phyloP scores from a whole-genome alignment of 2,888 invertebrate species.

The Thymelicus acteon region DNA sequence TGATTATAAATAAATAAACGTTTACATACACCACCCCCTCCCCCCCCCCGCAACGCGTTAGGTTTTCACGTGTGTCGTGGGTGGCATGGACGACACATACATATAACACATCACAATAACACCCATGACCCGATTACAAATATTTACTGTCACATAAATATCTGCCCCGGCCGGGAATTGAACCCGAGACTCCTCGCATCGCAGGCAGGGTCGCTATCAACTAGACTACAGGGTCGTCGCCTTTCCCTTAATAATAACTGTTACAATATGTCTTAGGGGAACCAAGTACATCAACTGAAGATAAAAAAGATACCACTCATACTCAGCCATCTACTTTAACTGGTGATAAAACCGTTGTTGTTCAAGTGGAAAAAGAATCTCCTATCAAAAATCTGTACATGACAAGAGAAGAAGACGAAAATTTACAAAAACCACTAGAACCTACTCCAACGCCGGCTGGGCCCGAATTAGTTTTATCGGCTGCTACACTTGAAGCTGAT shows the following conservation, averaged over 20 bases:
- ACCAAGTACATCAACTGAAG: conserved; percentile 52
- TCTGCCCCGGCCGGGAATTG: too few relatives aligned
- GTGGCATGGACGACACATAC: too few relatives aligned
- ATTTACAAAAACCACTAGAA: conserved; percentile 68
- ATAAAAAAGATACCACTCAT: conserved; percentile 55
- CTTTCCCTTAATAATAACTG: not conserved
- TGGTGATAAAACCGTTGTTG: conserved; percentile 61
- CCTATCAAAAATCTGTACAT: conserved; percentile 66
- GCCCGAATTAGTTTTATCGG: conserved; percentile 71
- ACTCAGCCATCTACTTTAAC: conserved; percentile 58
- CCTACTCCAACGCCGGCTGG: conserved; percentile 57
- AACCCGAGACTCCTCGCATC: too few relatives aligned
- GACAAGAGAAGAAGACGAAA: conserved; percentile 65
- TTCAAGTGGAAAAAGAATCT: conserved; percentile 68
- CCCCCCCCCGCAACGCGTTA: too few relatives aligned
- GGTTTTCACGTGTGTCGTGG: too few relatives aligned
- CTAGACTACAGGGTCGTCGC: too few relatives aligned
- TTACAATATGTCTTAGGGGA: conserved; percentile 45
- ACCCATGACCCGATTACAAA: too few relatives aligned
- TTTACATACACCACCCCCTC: too few relatives aligned
- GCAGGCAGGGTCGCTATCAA: too few relatives aligned
- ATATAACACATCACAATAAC: too few relatives aligned
- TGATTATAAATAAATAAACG: too few relatives aligned
- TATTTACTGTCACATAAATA: too few relatives aligned
- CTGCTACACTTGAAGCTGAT: conserved; percentile 64